Evolutionary conservation across 2,888 invertebrate species (phyloP).

Genomic region (Laspeyria flexula): DNA sequence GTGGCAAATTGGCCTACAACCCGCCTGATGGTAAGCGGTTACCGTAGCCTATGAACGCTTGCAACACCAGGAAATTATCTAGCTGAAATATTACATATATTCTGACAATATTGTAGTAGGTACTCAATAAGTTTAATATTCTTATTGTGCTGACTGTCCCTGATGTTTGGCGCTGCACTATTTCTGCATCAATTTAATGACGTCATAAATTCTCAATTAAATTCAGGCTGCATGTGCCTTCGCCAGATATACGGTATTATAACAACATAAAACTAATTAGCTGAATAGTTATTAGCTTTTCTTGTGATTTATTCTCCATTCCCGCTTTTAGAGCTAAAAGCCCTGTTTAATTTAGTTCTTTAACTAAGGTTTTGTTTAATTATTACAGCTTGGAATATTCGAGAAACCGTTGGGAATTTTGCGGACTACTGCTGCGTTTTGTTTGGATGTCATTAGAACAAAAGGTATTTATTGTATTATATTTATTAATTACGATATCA

Average conservation of each 20-base stretch:
- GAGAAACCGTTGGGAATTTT: not conserved
- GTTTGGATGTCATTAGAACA: not conserved
- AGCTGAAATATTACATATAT: too few relatives aligned
- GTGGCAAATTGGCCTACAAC: too few relatives aligned
- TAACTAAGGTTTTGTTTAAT: not conserved
- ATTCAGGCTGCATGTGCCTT: slow-evolving; percentile 55
- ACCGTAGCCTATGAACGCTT: too few relatives aligned
- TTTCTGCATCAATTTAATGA: slow-evolving; percentile 82
- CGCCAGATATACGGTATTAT: slow-evolving; percentile 47
- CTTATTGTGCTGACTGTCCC: slow-evolving; percentile 50
- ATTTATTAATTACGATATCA: too few relatives aligned
- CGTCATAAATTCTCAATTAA: slow-evolving; percentile 80
- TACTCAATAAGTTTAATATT: not conserved
- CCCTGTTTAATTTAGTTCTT: not conserved
- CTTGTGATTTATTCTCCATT: slow-evolving; percentile 35
- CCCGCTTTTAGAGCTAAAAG: slow-evolving; percentile 18
- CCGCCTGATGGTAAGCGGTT: too few relatives aligned
- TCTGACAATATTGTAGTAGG: too few relatives aligned
- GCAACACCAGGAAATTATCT: too few relatives aligned
- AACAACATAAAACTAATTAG: slow-evolving; percentile 50
- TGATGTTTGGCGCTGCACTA: slow-evolving; percentile 65
- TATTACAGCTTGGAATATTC: not conserved
- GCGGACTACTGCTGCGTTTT: not conserved
- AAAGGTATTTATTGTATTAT: too few relatives aligned
- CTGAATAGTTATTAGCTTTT: slow-evolving; percentile 40